Base-by-base conservation (phyloP, 2,888 invertebrate species). In the Habroteleia sp. region DNA sequence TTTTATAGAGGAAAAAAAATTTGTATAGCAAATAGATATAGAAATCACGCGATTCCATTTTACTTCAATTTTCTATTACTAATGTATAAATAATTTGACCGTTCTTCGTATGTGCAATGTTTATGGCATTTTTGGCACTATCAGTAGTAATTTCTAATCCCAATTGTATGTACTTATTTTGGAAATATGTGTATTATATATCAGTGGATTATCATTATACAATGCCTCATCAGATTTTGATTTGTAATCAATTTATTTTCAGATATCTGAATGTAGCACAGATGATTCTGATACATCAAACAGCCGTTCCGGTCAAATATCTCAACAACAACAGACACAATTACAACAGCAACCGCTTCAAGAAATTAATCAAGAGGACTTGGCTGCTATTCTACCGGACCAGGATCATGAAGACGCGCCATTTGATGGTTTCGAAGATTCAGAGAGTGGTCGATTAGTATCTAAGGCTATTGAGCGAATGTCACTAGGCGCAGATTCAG, bases 331-430 rank as follows among this genome's bases (percentile, higher is more conserved):
- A 4, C 81, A 77, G 8, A 54, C 74, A 2, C 78, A 80, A 3
- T 65, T 74, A 0, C 80, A 79, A 90, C 84, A 92, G 89, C 83
- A 85, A 91, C 82, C 83, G 3, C 74, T 85, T 56, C 89, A 93
- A 90, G 94, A 94, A 85, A 94, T 94, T 85, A 92, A 94, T 85
- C 94, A 94, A 89, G 94, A 94, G 85, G 94, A 94, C 89, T 89
- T 94, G 80, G 94, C 94, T 77, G 94, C 94, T 79, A 92, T 95
- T 87, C 89, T 95, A 85, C 94, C 94, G 63, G 94, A 94, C 85
- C 93, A 93, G 85, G 92, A 91, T 48, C 85, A 89, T 77, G 91
- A 91, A 63, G 91, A 91, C 71, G 90, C 90, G 35, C 90, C 91
- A 82, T 92, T 90, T 85, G 91, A 92, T 88, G 90, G 91, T 85